These are phyloP conservation scores for Physocephala rufipes DNA, from an alignment of 2,888 invertebrate genomes.

Conservation along the genomic window DNA sequence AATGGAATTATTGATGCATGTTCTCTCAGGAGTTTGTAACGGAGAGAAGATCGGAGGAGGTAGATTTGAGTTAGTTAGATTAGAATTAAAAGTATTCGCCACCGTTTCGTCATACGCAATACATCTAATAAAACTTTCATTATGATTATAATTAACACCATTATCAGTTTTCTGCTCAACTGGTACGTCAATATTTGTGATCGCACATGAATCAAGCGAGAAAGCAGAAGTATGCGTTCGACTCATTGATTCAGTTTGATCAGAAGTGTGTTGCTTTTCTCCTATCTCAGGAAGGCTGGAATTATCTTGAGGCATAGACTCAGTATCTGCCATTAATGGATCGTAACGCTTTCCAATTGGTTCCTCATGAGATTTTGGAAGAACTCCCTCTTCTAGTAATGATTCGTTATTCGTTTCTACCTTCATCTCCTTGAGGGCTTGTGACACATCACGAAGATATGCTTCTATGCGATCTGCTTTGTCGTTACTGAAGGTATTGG, in stretches of 20 bases:
- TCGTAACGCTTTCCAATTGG: neutral
- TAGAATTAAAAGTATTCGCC: slow-evolving; percentile 40
- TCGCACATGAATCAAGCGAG: neutral
- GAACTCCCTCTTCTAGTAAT: neutral
- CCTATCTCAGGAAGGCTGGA: slow-evolving; percentile 7
- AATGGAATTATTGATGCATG: slow-evolving; percentile 11
- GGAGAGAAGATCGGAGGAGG: neutral
- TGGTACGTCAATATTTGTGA: neutral
- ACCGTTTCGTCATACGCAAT: slow-evolving; percentile 44
- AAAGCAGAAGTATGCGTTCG: neutral
- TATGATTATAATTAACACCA: too few species aligned
- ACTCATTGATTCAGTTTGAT: slow-evolving; percentile 37
- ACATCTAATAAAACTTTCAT: neutral
- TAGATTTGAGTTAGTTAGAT: neutral
- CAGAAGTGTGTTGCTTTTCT: neutral
- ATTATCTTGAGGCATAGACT: slow-evolving; percentile 52
- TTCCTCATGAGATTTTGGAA: neutral
- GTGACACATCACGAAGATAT: slow-evolving; percentile 60
- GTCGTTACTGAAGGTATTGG: slow-evolving; percentile 42
- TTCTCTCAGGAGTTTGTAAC: neutral
- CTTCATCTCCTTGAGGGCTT: slow-evolving; percentile 45
- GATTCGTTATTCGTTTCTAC: slow-evolving; percentile 3
- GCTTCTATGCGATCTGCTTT: slow-evolving; percentile 57
- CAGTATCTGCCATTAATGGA: slow-evolving; percentile 53
- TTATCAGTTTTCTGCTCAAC: too few species aligned